phyloP scores from a whole-genome alignment of 1,140 invertebrate species.

The Armadillidium nasatum region DNA sequence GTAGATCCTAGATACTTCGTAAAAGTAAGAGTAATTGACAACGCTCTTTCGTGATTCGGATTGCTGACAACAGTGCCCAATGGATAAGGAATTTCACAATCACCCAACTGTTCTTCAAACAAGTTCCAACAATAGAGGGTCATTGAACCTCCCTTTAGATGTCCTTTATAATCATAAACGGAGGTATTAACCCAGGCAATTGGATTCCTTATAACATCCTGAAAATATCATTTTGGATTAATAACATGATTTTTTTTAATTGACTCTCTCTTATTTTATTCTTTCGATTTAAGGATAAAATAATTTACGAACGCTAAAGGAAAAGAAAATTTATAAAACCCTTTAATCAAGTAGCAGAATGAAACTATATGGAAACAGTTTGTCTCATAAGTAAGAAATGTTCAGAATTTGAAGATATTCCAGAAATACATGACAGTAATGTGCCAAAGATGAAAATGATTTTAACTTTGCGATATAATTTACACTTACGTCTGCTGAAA shows the following conservation, averaged over 20 bases:
- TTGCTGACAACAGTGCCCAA: slow-evolving; percentile 47
- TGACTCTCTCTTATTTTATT: no score
- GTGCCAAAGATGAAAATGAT: no score
- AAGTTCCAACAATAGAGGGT: slow-evolving; percentile 77
- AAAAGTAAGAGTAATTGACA: slow-evolving; percentile 35
- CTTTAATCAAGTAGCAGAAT: no score
- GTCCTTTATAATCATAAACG: slow-evolving; percentile 87
- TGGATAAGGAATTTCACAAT: slow-evolving; percentile 34
- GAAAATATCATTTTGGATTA: slow-evolving; percentile 33
- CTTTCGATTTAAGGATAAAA: no score
- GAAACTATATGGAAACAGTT: no score
- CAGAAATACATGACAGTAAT: no score
- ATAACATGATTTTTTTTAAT: no score
- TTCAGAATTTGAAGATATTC: no score
- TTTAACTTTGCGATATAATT: background rate
- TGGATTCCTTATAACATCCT: slow-evolving; percentile 70
- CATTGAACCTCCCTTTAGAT: slow-evolving; percentile 74
- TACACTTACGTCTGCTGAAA: slow-evolving; percentile 30
- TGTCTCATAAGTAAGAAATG: no score
- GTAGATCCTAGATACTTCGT: slow-evolving; percentile 24
- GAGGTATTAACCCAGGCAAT: slow-evolving; percentile 92
- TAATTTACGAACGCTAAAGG: no score
- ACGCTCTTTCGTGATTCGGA: slow-evolving; percentile 38
- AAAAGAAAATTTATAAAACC: no score
- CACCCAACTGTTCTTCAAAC: background rate